phyloP scores from a whole-genome alignment of 2,888 invertebrate species.

The Luperina testacea region DNA sequence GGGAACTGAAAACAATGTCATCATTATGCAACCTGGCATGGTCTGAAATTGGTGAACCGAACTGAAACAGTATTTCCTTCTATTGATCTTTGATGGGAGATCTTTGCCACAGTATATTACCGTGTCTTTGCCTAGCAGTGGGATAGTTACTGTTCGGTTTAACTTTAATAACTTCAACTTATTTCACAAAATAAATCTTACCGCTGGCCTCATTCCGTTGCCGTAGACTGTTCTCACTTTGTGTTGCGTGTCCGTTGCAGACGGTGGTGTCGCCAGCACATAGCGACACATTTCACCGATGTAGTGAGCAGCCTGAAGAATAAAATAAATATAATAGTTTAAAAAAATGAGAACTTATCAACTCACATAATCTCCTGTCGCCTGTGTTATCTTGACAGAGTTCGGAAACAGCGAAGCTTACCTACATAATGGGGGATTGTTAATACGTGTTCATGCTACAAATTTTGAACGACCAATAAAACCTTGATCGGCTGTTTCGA shows the following conservation, averaged over 20 bases:
- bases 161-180: not conserved
- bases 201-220: constrained; percentile 96
- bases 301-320: constrained; percentile 94
- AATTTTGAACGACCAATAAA: not conserved
- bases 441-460: not conserved
- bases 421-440: not conserved
- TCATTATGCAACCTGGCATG: not conserved
- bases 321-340: not conserved
- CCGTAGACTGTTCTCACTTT: constrained; percentile 96
- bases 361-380: not conserved
- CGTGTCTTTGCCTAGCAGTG: not conserved
- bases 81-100: not conserved
- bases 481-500: not conserved
- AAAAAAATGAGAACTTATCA: not conserved
- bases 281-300: constrained; percentile 98
- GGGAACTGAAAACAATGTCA: not conserved
- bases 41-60: not conserved
- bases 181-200: constrained; percentile 65
- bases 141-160: not conserved
- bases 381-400: not conserved
- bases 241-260: constrained; percentile 93
- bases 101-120: too few relatives aligned
- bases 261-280: constrained; percentile 93
- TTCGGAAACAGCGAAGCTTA: not conserved
- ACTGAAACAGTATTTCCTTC: not conserved